phyloP scores from a whole-genome alignment of 2,113 vertebrate genomes.

The Perca schrenkii region DNA sequence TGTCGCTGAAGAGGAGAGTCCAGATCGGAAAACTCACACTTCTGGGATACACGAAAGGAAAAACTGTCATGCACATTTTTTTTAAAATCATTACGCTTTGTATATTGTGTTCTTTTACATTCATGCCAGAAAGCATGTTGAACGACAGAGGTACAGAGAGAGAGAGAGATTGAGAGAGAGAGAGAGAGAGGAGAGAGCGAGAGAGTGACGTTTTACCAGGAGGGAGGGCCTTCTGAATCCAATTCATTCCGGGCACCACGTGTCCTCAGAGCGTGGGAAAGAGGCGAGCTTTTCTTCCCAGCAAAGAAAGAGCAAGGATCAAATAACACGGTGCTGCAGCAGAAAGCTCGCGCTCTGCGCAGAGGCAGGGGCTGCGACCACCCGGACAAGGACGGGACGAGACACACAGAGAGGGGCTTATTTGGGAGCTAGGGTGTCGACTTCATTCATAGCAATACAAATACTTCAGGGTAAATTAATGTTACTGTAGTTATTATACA shows the following conservation, averaged over 20 bases:
- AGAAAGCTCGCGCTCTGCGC: slow-evolving; percentile 68
- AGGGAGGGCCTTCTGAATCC: slow-evolving; percentile 89
- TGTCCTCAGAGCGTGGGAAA: slow-evolving; percentile 99
- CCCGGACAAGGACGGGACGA: slow-evolving; percentile 69
- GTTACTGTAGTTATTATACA: slow-evolving; percentile 30
- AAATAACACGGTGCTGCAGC: slow-evolving; percentile 86
- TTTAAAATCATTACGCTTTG: neutral
- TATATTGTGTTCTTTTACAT: slow-evolving; percentile 17
- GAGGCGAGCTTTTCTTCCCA: slow-evolving; percentile 98
- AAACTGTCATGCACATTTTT: slow-evolving; percentile 8
- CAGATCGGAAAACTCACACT: slow-evolving; percentile 4
- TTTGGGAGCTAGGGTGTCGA: slow-evolving; percentile 54
- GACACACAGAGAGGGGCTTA: slow-evolving; percentile 49
- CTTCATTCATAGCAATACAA: slow-evolving; percentile 59
- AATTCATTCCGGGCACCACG: slow-evolving; percentile 94
- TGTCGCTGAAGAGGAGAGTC: neutral
- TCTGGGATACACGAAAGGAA: neutral
- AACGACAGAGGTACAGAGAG: slow-evolving; percentile 26
- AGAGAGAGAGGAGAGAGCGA: neutral
- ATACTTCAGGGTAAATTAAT: slow-evolving; percentile 20
- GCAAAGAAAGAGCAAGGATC: slow-evolving; percentile 90
- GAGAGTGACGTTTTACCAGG: slow-evolving; percentile 78
- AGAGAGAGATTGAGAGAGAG: slow-evolving; percentile 17
- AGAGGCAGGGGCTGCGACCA: slow-evolving; percentile 75
- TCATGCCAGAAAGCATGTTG: slow-evolving; percentile 11